Conservation (phyloP, 2,113 vertebrate species). For the Hippolais icterina region DNA sequence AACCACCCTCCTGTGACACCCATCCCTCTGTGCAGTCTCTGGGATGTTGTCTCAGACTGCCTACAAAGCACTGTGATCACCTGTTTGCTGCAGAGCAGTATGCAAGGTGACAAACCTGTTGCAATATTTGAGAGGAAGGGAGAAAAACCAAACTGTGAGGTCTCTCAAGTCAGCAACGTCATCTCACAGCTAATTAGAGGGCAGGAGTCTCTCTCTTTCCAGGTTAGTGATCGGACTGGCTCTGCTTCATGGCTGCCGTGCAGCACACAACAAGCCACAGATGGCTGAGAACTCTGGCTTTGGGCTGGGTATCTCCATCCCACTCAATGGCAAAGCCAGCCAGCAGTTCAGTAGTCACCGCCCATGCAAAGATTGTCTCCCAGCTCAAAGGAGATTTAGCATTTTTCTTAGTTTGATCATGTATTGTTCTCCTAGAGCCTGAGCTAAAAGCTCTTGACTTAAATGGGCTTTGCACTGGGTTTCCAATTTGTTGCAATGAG, state of each 20-base stretch:
- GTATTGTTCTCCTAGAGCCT: not conserved
- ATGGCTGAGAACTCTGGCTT: not conserved
- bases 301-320: not conserved
- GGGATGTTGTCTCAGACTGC: not conserved
- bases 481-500: not conserved
- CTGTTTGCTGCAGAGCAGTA: not conserved
- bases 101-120: not conserved
- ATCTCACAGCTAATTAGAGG: not conserved
- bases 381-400: not conserved
- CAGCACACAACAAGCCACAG: not conserved
- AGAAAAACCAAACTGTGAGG: fast-evolving
- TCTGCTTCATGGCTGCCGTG: not conserved
- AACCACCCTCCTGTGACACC: not conserved
- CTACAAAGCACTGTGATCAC: fast-evolving
- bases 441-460: not conserved
- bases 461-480: not conserved
- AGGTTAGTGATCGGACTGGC: not conserved
- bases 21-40: fast-evolving
- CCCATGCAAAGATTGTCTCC: not conserved
- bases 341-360: not conserved
- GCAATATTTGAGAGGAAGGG: not conserved
- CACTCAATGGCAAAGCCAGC: fast-evolving
- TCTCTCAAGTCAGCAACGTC: not conserved
- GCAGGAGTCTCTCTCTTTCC: not conserved
- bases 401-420: not conserved